Evolutionary conservation across 1,140 invertebrate species (phyloP).

Genomic region (Zaprionus camerounensis): DNA sequence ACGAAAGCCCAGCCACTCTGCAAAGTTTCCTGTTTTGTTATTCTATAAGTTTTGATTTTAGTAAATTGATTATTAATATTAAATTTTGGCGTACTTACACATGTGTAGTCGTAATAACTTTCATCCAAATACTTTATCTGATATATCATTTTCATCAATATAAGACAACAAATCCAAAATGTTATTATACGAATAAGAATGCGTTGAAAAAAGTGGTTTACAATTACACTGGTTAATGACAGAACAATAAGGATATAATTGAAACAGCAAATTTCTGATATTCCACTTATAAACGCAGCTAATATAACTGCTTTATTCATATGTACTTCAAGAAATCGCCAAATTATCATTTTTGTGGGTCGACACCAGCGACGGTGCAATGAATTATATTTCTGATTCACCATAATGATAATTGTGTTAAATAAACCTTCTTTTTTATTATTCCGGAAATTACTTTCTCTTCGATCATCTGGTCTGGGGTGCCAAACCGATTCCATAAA

Average conservation of each 20-base stretch:
- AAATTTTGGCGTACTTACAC: slow-evolving; percentile 40
- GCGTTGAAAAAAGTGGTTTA: slow-evolving; percentile 88
- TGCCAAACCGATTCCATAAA: slow-evolving; percentile 68
- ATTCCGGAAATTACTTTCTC: background rate
- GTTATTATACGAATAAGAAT: slow-evolving; percentile 91
- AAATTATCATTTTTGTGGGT: slow-evolving; percentile 83
- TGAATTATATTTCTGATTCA: slow-evolving; percentile 26
- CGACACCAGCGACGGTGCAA: slow-evolving; percentile 47
- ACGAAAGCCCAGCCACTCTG: slow-evolving; percentile 94
- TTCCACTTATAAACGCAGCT: slow-evolving; percentile 86
- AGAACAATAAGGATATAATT: slow-evolving; percentile 91
- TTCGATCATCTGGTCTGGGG: slow-evolving; percentile 16
- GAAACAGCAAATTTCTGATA: slow-evolving; percentile 66
- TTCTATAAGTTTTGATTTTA: slow-evolving; percentile 28
- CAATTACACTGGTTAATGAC: slow-evolving; percentile 89
- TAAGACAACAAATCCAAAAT: slow-evolving; percentile 90
- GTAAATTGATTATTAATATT: background rate
- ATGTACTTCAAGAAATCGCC: slow-evolving; percentile 96
- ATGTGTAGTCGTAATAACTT: slow-evolving; percentile 79
- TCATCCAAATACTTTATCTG: slow-evolving; percentile 95
- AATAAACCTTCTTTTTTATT: background rate
- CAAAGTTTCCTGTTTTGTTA: slow-evolving; percentile 88
- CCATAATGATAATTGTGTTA: background rate
- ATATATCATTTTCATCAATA: slow-evolving; percentile 97
- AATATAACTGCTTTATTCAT: slow-evolving; percentile 94